phyloP scores from a whole-genome alignment of 1,140 invertebrate genomes.

The Drosophila grimshawi region DNA sequence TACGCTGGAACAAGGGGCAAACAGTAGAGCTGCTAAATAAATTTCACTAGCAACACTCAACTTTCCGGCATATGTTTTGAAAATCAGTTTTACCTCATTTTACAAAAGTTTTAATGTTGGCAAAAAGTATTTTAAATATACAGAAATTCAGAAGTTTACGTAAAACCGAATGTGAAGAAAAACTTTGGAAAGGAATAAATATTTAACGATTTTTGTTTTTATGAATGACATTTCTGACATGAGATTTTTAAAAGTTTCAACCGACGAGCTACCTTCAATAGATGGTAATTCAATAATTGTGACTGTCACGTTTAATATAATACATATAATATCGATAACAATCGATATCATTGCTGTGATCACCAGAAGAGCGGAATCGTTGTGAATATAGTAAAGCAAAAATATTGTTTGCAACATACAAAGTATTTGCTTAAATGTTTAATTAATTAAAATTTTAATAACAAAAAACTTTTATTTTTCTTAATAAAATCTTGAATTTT shows the following conservation, averaged over 20 bases:
- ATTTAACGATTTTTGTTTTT: background rate
- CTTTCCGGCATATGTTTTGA: constrained; percentile 20
- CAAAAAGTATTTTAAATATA: background rate
- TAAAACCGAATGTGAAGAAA: background rate
- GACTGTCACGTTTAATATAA: too few relatives aligned
- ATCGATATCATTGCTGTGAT: too few relatives aligned
- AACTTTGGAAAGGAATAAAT: constrained; percentile 8
- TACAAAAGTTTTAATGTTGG: constrained; percentile 11
- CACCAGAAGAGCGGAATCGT: too few relatives aligned
- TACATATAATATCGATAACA: too few relatives aligned
- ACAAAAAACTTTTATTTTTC: too few relatives aligned
- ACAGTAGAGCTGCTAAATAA: constrained; percentile 2
- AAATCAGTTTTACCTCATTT: background rate
- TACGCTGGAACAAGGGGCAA: constrained; percentile 6
- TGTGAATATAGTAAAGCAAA: too few relatives aligned
- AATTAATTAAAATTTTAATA: too few relatives aligned
- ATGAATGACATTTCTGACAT: background rate
- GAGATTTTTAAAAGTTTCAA: background rate
- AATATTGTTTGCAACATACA: too few relatives aligned
- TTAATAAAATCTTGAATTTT: background rate
- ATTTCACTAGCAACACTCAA: constrained; percentile 12
- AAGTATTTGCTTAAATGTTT: too few relatives aligned
- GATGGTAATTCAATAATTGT: too few relatives aligned
- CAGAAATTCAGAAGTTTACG: background rate
- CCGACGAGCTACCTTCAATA: too few relatives aligned